Evolutionary conservation across 2,797 vertebrate species (phyloP), one percentile per base, ranked within the genome.

Genomic region (Dromococcyx pavoninus): DNA sequence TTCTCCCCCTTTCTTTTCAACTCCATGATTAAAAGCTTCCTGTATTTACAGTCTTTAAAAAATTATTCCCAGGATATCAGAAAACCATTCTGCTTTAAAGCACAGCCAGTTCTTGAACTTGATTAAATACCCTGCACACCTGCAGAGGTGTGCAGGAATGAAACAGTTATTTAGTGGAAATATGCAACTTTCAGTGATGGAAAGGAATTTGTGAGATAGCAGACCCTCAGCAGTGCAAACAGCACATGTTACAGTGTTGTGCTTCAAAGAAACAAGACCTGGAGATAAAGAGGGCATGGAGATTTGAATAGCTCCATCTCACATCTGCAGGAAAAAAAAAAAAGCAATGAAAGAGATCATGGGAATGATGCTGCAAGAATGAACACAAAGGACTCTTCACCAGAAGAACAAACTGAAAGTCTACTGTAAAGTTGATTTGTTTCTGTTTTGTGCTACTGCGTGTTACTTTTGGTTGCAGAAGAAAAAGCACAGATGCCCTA

Each of bases 381-480:
- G 74, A 96, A 97, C 95, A 96, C 91, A 97, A 97, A 98, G 97
- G 97, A 97, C 97, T 98, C 98, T 98, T 98, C 98, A 98, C 98
- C 97, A 97, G 97, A 98, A 98, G 97, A 98, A 97, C 98, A 98
- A 98, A 98, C 97, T 98, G 97, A 98, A 98, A 97, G 96, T 98
- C 94, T 94, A 93, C 16, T 92, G 89, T 81, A 97, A 97, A 94
- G 85, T 10, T 86, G 18, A 83, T 86, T 81, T 66, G 60, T 44
- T 95, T 77, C 79, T 64, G 69, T 92, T 75, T 96, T 13, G 24
- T 86, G 54, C 80, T 84, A 83, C 24, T 89, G 86, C 6, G 17
- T 60, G 17, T 80, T 72, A 44, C 17, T 67, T 92, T 84, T 92
- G 80, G 69, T 95, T 95, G 88, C 75, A 96, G 94, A 86, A 96